Evolutionary conservation across 2,888 invertebrate species (phyloP).

Genomic region (Xestia sexstrigata): DNA sequence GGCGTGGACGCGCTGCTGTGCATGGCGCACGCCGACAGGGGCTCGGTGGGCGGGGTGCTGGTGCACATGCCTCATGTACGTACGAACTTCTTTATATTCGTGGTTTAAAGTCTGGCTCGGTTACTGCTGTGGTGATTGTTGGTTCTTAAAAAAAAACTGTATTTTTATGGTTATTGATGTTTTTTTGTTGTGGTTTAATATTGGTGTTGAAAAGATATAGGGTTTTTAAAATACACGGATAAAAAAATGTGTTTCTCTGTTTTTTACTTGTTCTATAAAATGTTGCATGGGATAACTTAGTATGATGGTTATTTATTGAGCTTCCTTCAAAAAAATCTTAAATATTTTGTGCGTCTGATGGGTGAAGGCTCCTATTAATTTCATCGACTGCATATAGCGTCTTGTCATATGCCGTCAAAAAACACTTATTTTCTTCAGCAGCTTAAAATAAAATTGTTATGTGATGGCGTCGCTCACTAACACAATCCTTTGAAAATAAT

Average conservation of each 20-base stretch:
- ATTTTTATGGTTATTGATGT: not conserved
- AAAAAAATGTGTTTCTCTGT: slow-evolving; percentile 8
- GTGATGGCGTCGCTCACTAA: not conserved
- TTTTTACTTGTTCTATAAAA: slow-evolving; percentile 36
- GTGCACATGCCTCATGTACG: slow-evolving; percentile 98
- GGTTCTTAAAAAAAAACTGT: not conserved
- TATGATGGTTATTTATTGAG: slow-evolving; percentile 45
- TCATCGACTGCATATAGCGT: not conserved
- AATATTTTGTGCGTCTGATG: not conserved
- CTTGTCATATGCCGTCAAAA: not conserved
- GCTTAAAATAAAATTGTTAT: not conserved
- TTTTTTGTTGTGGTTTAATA: slow-evolving; percentile 12
- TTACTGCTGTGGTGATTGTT: slow-evolving; percentile 23
- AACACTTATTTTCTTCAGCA: not conserved
- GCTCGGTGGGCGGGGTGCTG: slow-evolving; percentile 96
- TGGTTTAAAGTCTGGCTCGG: not conserved
- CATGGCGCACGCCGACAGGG: slow-evolving; percentile 75
- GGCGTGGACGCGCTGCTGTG: slow-evolving; percentile 79
- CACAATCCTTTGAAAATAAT: not conserved
- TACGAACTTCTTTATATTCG: slow-evolving; percentile 61
- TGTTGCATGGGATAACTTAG: slow-evolving; percentile 43
- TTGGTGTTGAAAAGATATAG: slow-evolving; percentile 28
- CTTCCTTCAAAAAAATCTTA: not conserved
- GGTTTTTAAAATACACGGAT: slow-evolving; percentile 15
- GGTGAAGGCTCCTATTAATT: not conserved